These are phyloP conservation scores for Tiliacea citrago DNA, from an alignment of 2,888 invertebrate species.

Conservation along the genomic window DNA sequence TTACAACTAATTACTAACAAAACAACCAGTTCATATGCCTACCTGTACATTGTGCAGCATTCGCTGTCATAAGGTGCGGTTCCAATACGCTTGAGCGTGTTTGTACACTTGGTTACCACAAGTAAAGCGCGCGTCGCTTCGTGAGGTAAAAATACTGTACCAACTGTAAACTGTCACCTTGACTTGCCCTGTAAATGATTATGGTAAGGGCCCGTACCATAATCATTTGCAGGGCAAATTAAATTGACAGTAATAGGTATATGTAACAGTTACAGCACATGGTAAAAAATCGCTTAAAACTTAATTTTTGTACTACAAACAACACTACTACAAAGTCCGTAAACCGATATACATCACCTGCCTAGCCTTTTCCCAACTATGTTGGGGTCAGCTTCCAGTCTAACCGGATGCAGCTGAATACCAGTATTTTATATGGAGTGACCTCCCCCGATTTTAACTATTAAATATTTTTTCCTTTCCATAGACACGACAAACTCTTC, in stretches of 20 bases:
- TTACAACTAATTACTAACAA: not conserved
- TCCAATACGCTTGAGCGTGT: not conserved
- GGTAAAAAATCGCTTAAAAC: too few species aligned
- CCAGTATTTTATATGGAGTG: not conserved
- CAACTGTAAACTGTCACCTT: not conserved
- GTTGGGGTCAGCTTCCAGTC: not conserved
- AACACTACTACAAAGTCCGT: too few species aligned
- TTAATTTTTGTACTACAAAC: too few species aligned
- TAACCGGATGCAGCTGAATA: not conserved
- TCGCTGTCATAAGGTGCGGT: not conserved
- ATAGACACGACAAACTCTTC: constrained; percentile 88
- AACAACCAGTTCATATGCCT: not conserved
- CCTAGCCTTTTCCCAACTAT: not conserved
- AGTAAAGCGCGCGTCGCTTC: too few species aligned
- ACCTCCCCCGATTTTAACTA: not conserved
- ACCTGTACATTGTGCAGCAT: not conserved
- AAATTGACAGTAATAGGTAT: not conserved
- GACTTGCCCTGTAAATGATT: not conserved
- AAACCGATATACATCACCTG: not conserved
- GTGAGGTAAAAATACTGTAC: too few species aligned
- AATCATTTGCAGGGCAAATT: not conserved
- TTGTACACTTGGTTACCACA: too few species aligned
- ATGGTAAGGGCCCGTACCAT: constrained; percentile 6
- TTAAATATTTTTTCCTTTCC: not conserved
- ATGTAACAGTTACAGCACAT: too few species aligned